Evolutionary conservation across 2,113 vertebrate species (phyloP), one percentile per base, ranked within the genome.

Genomic region (Urocynchramus pylzowi): DNA sequence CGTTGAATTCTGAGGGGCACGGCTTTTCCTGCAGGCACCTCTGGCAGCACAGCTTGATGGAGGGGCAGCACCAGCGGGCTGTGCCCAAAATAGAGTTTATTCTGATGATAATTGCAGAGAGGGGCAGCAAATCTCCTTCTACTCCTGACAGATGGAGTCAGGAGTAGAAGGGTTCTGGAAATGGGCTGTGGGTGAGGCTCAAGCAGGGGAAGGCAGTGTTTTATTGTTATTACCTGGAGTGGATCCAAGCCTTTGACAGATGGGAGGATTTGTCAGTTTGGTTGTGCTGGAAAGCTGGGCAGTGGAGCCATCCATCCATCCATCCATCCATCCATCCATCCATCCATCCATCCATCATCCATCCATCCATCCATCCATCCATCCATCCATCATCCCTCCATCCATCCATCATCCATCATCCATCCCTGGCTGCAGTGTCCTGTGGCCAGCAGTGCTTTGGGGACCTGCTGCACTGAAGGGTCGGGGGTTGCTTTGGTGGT

Each of bases 1-100:
- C 54, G 42, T 41, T 2, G 3, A 12, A 8, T 42, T 17, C 10
- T 0, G 0, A 73, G 42, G 57, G 50, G 31, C 19, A 0, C 2
- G 1, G 47, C 3, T 5, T 64, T 84, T 52, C 63, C 53, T 71
- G 10, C 39, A 11, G 73, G 12, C 49, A 16, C 18, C 23, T 42
- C n/a, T 54, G 70, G 42, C 47, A 83, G 65, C 57, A 69, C 44
- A 20, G 26, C 37, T 61, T 28, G 17, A 39, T 61, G 59, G 57
- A 39, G 37, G 65, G 53, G 42, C 52, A 80, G 63, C 61, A 75
- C 33, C 69, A 54, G 45, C 59, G 42, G 56, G 39, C 31, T 33
- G 16, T 50, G 52, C 63, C n/a, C 41, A n/a, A 35, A 60, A 23
- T 2, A 12, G 61, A 39, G 56, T 63, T 94, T 42, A 12, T 81